phyloP scores from a whole-genome alignment of 1,140 invertebrate genomes.

The Achroia grisella region DNA sequence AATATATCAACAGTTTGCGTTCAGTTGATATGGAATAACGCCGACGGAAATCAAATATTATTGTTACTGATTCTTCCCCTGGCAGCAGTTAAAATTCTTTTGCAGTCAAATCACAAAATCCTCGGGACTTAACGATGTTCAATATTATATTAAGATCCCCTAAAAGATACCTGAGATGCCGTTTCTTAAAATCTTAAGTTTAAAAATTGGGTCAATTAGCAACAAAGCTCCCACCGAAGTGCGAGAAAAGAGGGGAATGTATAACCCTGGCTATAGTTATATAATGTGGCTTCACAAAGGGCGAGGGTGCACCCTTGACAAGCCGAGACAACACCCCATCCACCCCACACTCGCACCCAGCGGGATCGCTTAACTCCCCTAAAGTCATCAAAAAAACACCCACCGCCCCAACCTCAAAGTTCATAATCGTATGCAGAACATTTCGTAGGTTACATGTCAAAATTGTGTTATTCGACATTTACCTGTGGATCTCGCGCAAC shows the following conservation, averaged over 20 bases:
- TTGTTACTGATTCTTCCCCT: too few species aligned
- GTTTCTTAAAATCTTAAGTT: conserved; percentile 22
- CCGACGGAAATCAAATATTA: too few species aligned
- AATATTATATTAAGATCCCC: conserved; percentile 33
- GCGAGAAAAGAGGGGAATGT: conserved; percentile 30
- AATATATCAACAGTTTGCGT: too few species aligned
- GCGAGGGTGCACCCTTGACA: conserved; percentile 42
- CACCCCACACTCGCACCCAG: conserved; percentile 7
- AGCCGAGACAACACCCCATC: conserved; percentile 31
- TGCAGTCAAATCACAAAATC: conserved; percentile 6
- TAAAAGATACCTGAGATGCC: conserved; percentile 16
- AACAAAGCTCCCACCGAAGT: conserved; percentile 39
- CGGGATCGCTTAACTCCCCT: conserved; percentile 1
- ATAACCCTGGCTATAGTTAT: conserved; percentile 27
- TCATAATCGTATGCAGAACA: conserved; percentile 21
- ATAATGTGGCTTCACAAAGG: conserved; percentile 42
- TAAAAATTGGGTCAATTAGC: conserved; percentile 64
- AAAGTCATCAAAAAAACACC: conserved; percentile 14
- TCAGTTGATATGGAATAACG: too few species aligned
- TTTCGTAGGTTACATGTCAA: conserved; percentile 17
- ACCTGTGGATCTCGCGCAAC: conserved; percentile 39
- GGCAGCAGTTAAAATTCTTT: too few species aligned
- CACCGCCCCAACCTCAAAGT: conserved; percentile 16
- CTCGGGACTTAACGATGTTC: conserved; percentile 28
- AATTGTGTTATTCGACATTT: conserved; percentile 41